These are phyloP conservation scores for Horisme vitalbata DNA, from an alignment of 2,888 invertebrate species.

Conservation along the genomic window DNA sequence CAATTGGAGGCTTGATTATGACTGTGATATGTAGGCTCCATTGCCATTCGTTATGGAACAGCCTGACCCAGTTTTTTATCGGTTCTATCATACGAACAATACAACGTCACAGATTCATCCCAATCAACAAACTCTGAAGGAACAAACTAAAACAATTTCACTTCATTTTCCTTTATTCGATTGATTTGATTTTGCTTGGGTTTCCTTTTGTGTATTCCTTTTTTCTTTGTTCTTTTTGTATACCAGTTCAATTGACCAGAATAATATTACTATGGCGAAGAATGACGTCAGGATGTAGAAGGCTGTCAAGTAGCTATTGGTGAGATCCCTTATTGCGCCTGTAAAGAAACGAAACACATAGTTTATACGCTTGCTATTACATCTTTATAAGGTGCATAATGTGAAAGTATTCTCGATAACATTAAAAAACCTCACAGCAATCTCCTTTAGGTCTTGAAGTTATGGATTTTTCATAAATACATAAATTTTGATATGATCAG, in stretches of 20 bases:
- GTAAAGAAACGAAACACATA: conserved; percentile 24
- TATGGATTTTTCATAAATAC: too few relatives aligned
- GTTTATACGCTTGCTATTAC: conserved; percentile 1
- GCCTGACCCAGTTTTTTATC: conserved; percentile 9
- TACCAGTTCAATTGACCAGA: conserved; percentile 63
- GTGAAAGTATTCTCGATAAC: too few relatives aligned
- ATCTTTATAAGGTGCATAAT: background rate
- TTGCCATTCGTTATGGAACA: too few relatives aligned
- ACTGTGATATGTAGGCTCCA: too few relatives aligned
- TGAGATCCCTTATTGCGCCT: conserved; percentile 83
- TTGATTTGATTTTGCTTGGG: conserved; percentile 21
- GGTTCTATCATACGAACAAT: conserved; percentile 1
- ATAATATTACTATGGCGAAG: conserved; percentile 51
- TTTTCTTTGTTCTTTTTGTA: conserved; percentile 62
- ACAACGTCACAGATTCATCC: conserved; percentile 1
- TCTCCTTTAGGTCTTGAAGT: too few relatives aligned
- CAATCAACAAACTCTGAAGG: background rate
- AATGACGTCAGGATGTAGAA: conserved; percentile 79
- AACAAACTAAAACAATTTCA: conserved; percentile 13
- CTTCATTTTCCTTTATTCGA: conserved; percentile 50
- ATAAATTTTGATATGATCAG: too few relatives aligned
- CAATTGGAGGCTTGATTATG: too few relatives aligned
- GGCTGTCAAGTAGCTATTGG: conserved; percentile 81
- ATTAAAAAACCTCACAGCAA: too few relatives aligned
- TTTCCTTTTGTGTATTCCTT: conserved; percentile 34